A percentile compares a stretch with the other conserved stretches of the same genome.
phyloP scores from a whole-genome alignment of 2,113 vertebrate genomes.

The Ranitomeya imitator region DNA sequence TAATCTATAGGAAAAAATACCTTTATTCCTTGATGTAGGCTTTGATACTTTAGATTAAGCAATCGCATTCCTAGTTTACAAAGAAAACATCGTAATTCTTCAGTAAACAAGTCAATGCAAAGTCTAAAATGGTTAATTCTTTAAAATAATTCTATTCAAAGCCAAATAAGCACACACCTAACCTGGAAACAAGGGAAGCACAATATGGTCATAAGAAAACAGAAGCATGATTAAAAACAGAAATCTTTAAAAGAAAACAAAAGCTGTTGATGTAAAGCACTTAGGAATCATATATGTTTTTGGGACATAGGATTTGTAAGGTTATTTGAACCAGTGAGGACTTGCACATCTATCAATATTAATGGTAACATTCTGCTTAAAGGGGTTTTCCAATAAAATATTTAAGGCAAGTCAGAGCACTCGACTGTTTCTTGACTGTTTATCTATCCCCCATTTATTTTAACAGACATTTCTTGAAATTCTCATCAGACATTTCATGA shows the following conservation, averaged over 20 bases:
- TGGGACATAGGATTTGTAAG: background rate
- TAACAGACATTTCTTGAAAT: background rate
- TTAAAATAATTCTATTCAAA: background rate
- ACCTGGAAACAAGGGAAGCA: constrained; percentile 19
- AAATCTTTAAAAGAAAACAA: constrained; percentile 1
- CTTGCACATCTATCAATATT: background rate
- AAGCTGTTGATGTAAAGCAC: constrained; percentile 2
- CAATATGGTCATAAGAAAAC: background rate
- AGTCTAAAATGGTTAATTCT: background rate
- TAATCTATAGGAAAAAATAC: background rate
- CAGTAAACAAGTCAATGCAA: constrained; percentile 34
- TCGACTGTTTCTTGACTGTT: no score
- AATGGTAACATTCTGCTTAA: background rate
- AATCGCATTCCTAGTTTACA: background rate
- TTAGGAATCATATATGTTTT: background rate
- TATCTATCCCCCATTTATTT: no score
- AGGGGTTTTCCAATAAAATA: background rate
- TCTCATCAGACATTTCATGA: background rate
- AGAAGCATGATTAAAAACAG: constrained; percentile 17
- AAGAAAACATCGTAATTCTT: background rate
- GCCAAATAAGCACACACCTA: constrained; percentile 5
- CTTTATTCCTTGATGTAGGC: background rate
- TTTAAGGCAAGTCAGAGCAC: background rate
- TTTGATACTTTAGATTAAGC: background rate
- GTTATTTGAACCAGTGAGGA: background rate